phyloP scores from a whole-genome alignment of 1,140 invertebrate species.

The Caerostris darwini region DNA sequence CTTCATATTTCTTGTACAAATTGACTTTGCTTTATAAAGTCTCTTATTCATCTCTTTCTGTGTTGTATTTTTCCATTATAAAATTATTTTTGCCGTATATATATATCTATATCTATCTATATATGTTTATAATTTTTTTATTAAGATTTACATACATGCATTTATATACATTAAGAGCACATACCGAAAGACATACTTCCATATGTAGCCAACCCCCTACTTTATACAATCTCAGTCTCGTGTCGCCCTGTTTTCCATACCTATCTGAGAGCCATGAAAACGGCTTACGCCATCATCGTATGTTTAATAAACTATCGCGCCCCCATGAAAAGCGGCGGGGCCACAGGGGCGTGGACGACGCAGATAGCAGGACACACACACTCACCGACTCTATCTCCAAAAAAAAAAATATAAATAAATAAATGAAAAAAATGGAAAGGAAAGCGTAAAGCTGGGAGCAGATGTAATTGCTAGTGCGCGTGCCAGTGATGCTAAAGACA shows the following conservation, averaged over 20 bases:
- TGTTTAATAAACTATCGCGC: constrained; percentile 76
- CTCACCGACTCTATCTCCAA: background rate
- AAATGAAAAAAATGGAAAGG: constrained; percentile 3
- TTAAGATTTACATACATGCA: too few relatives aligned
- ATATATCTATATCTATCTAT: too few relatives aligned
- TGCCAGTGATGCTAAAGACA: constrained; percentile 69
- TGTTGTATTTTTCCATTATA: too few relatives aligned
- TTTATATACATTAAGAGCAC: too few relatives aligned
- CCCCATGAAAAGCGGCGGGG: constrained; percentile 44
- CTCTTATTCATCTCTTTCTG: too few relatives aligned
- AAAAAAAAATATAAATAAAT: constrained; percentile 11
- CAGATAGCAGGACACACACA: constrained; percentile 65
- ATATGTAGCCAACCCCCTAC: constrained; percentile 16
- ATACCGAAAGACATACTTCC: background rate
- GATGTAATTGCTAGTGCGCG: constrained; percentile 74
- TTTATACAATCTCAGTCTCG: background rate
- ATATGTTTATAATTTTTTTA: too few relatives aligned
- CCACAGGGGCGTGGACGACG: constrained; percentile 45
- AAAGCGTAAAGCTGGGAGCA: constrained; percentile 61
- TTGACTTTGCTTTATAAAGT: too few relatives aligned
- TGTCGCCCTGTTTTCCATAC: constrained; percentile 57
- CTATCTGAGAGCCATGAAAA: constrained; percentile 71
- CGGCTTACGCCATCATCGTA: constrained; percentile 72
- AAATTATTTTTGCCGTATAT: too few relatives aligned
- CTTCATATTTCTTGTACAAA: too few relatives aligned